Percentiles rank a stretch among this genome's conserved stretches.
These are phyloP conservation scores for Trichomycterus rosablanca DNA, from an alignment of 2,113 vertebrate genomes.

Conservation along the genomic window DNA sequence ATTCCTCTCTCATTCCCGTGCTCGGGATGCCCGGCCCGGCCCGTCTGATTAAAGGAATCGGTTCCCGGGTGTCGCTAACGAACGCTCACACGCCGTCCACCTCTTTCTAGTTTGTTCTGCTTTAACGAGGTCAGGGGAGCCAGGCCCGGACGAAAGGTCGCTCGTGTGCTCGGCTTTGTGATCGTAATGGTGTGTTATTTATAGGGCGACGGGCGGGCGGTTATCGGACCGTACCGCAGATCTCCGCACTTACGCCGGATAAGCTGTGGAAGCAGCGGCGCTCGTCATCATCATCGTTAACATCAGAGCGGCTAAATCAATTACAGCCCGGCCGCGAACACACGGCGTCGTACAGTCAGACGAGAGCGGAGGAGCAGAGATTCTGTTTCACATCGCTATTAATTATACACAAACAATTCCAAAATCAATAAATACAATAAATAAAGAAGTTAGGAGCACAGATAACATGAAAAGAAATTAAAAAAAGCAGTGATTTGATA, in stretches of 20 bases:
- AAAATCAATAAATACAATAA: background rate
- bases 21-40: slow-evolving; percentile 8
- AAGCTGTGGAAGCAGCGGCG: slow-evolving; percentile 2
- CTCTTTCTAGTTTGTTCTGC: background rate
- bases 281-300: slow-evolving; percentile 21
- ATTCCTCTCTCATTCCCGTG: background rate
- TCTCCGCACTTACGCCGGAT: slow-evolving; percentile 16
- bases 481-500: no score
- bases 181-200: slow-evolving; percentile 28
- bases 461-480: background rate
- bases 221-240: slow-evolving; percentile 22
- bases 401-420: background rate
- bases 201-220: slow-evolving; percentile 7
- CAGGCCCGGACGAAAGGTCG: background rate
- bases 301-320: background rate
- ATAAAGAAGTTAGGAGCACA: background rate
- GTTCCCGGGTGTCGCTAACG: slow-evolving; percentile 38
- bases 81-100: slow-evolving; percentile 17
- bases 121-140: slow-evolving; percentile 18
- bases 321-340: slow-evolving; percentile 2
- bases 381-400: background rate
- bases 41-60: slow-evolving; percentile 39
- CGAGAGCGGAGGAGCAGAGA: background rate
- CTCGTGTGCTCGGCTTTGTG: slow-evolving; percentile 9
- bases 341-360: background rate